Evolutionary conservation across 2,888 invertebrate species (phyloP), one percentile per base, ranked within the genome.

Genomic region (Temnothorax ravouxi): DNA sequence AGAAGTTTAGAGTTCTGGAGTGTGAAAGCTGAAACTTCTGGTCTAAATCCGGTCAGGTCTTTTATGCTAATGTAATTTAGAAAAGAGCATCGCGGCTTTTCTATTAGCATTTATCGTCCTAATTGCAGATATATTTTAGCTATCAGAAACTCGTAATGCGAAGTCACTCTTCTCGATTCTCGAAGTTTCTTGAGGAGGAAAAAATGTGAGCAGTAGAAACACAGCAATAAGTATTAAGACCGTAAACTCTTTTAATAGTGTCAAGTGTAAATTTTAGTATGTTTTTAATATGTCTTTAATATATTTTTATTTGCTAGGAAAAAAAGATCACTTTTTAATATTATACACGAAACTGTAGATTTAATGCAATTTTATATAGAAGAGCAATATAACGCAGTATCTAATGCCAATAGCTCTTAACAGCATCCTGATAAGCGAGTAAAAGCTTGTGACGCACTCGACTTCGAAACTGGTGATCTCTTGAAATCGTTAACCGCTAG

Each of bases 61-160:
- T 69, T 69, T 69, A 79, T 69, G 56, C 69, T 69, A 59, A 79
- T 79, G 79, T 79, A 79, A 79, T 79, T 56, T 69, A 34, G 56
- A 69, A 69, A 79, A 44, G 59, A 47, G 56, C 15, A 6, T 11
- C 18, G 44, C 21, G 13, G 18, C 69, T 69, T 79, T 62, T 69
- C 59, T 59, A 69, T 79, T 69, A 79, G 47, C 79, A 59, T 79
- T 69, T 69, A 69, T 79, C 50, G 61, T 62, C 13, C 18, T 79
- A 67, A 79, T 79, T 69, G 34, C 56, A 59, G 79, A 21, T 21
- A 59, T 59, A 79, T 47, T 79, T 67, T 34, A 79, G 21, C 56
- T 34, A 69, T 79, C 69, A 69, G 69, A 69, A 79, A 69, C 59
- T 3, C 41, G 25, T 64, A 52, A 62, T 15, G 38, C 13, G 18